Percentiles rank a stretch among this genome's conserved stretches.
These are phyloP conservation scores for Eugnorisma glareosa DNA, from an alignment of 2,888 invertebrate species.

Conservation along the genomic window DNA sequence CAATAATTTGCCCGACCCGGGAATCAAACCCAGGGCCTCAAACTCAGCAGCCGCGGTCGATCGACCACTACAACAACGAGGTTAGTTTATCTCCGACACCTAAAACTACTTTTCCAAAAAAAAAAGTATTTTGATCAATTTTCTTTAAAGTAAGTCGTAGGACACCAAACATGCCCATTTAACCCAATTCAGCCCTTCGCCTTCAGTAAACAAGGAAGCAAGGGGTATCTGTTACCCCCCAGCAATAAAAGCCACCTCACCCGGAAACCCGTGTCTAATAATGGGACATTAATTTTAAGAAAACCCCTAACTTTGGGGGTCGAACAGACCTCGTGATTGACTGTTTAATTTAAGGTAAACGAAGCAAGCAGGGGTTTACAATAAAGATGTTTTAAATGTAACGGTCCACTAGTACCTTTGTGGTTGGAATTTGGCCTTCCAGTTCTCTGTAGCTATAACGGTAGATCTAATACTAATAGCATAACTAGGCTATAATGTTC, in stretches of 20 bases:
- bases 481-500: no score
- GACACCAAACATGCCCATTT: conserved; percentile 32
- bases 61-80: no score
- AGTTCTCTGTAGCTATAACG: no score
- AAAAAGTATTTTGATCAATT: neutral
- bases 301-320: conserved; percentile 47
- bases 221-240: conserved; percentile 54
- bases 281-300: conserved; percentile 68
- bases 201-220: conserved; percentile 57
- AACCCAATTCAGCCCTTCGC: conserved; percentile 34
- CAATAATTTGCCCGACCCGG: neutral
- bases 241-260: conserved; percentile 56
- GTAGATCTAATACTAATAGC: no score
- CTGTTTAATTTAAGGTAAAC: conserved; percentile 64
- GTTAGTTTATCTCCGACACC: neutral
- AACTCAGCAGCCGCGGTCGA: neutral
- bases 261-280: conserved; percentile 55
- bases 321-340: conserved; percentile 56
- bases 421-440: neutral
- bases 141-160: conserved; percentile 2
- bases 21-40: neutral
- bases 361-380: neutral
- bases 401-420: neutral
- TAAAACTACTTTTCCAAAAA: neutral
- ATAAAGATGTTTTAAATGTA: neutral